A percentile compares a stretch with the other conserved stretches of the same genome.
phyloP scores from a whole-genome alignment of 2,113 vertebrate species.

The Corvus cornix region DNA sequence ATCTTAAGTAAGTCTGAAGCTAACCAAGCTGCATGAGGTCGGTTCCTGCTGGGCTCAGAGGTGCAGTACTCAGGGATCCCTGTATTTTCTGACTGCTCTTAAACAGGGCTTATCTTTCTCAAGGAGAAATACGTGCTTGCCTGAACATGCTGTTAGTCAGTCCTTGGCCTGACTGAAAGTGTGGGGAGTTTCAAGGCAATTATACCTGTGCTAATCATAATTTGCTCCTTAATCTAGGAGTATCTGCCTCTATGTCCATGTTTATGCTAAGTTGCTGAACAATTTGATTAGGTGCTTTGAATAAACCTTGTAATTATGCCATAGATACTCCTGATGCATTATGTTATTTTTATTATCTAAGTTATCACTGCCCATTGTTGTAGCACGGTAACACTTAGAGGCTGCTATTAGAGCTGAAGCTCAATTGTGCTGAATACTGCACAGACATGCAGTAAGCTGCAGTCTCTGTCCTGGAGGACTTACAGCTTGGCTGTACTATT shows the following conservation, averaged over 20 bases:
- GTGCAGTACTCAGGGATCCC: fast-evolving
- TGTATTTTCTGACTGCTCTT: neutral
- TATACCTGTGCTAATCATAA: neutral
- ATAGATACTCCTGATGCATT: neutral
- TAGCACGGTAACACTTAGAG: neutral
- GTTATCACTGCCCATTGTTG: neutral
- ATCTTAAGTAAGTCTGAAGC: neutral
- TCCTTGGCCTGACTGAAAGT: neutral
- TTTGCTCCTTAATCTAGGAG: constrained; percentile 2
- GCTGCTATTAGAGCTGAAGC: neutral
- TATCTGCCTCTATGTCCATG: neutral
- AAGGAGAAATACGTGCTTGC: neutral
- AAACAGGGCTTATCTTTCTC: neutral
- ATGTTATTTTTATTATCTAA: neutral
- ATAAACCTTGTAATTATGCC: constrained; percentile 26
- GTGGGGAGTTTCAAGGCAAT: neutral
- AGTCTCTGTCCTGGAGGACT: neutral
- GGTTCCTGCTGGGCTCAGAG: neutral
- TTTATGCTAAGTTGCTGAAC: constrained; percentile 2
- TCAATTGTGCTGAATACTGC: neutral
- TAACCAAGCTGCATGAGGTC: neutral
- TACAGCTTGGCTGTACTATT: neutral
- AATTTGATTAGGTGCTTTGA: constrained; percentile 42
- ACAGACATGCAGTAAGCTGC: neutral
- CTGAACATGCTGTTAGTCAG: neutral